Conservation (phyloP, 2,888 invertebrate species). For the Leptothorax acervorum region DNA sequence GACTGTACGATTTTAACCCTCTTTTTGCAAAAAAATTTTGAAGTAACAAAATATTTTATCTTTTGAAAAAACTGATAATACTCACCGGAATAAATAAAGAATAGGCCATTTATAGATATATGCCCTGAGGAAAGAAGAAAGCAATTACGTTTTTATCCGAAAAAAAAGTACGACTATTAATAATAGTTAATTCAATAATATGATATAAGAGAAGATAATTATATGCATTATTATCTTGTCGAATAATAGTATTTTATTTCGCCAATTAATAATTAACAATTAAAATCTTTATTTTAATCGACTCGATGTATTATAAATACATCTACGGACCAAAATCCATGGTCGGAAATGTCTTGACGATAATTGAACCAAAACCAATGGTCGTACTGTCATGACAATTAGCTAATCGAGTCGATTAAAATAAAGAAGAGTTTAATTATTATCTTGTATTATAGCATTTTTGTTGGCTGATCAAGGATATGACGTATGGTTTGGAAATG, state of each 20-base stretch:
- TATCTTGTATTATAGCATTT: constrained; percentile 84
- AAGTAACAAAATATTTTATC: neutral
- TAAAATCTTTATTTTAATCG: too few species aligned
- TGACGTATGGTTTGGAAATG: constrained; percentile 88
- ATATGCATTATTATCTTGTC: neutral
- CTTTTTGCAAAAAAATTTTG: neutral
- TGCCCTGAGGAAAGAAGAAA: neutral
- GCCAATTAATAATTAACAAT: too few species aligned
- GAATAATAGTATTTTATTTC: too few species aligned
- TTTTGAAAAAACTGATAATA: neutral
- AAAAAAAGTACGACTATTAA: neutral
- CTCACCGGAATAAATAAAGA: neutral
- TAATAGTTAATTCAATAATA: too few species aligned
- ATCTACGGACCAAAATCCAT: too few species aligned
- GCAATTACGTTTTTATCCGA: neutral
- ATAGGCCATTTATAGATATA: neutral
- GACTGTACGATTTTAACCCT: too few species aligned
- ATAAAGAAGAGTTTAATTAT: neutral
- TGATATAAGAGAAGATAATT: neutral
- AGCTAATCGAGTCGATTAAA: too few species aligned
- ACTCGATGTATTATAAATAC: too few species aligned
- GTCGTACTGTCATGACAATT: too few species aligned
- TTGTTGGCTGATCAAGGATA: constrained; percentile 88
- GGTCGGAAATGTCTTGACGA: too few species aligned
- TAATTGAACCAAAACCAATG: too few species aligned